Evolutionary conservation across 1,140 invertebrate species (phyloP), one percentile per base, ranked within the genome.

Genomic region (Bombus terrestris): DNA sequence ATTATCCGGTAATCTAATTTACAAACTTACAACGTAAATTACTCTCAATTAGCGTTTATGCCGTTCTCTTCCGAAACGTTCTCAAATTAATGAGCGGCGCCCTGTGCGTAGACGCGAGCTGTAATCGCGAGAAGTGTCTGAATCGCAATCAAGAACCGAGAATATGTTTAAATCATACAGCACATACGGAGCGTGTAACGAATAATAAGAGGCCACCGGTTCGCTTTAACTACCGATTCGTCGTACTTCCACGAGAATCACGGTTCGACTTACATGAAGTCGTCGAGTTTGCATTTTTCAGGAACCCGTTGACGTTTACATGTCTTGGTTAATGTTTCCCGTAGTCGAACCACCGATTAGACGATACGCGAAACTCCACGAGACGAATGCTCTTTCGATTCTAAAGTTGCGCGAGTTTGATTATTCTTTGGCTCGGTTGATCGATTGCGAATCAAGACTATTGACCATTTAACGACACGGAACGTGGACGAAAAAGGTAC

Each of bases 301-400:
- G n/a, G 35, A 57, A 39, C n/a, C 53, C 47, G 22, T 53, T 22
- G 1, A 22, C 47, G 47, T 47, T 47, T 47, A 6, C 25, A 2
- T 28, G 78, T 28, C 64, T 72, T 76, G 71, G 81, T 66, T 66
- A 57, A 13, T 43, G 43, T 37, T 22, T 35, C 32, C 76, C 73
- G 43, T 88, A 86, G 88, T 86, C 88, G 88, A 81, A 73, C 73
- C 72, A 43, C 84, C 6, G 76, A 57, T 69, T 53, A 82, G 76
- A 84, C 66, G 62, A 32, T 62, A 3, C 75, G 57, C 4, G 13
- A 89, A 73, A 37, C 47, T 53, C 18, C 18, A 2, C 39, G 25
- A n/a, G 12, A 79, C 76, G 80, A 47, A 43, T 9, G 18, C 43
- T 62, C 28, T 13, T n/a, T 73, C 41, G 12, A 32, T n/a, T 73